Conservation (phyloP, 2,797 vertebrate genomes). For the Enteromius paludinosus region DNA sequence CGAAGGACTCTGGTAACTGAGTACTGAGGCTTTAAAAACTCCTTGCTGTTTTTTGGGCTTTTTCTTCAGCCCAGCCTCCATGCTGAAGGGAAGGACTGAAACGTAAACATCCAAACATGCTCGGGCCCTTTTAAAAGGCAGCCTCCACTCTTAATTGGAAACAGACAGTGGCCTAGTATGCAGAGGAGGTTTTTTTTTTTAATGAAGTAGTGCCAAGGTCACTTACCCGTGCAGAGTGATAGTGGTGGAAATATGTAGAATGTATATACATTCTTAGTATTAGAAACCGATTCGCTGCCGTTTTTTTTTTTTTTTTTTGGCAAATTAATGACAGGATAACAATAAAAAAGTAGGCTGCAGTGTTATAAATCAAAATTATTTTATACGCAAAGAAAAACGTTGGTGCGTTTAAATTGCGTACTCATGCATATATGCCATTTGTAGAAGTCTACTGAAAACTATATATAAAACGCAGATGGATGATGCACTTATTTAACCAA, state of each 20-base stretch:
- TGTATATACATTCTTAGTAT: too few relatives aligned
- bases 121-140: constrained; percentile 54
- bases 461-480: not conserved
- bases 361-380: not conserved
- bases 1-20: constrained; percentile 52
- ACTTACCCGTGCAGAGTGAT: not conserved
- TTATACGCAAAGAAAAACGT: not conserved
- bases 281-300: not conserved
- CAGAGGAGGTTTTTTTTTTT: not conserved
- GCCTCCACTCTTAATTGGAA: constrained; percentile 56
- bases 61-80: constrained; percentile 43
- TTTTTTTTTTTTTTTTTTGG: not conserved
- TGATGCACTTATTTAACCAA: not conserved
- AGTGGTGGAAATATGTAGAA: not conserved
- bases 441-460: too few relatives aligned
- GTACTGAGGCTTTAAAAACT: constrained; percentile 54
- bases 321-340: not conserved
- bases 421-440: too few relatives aligned
- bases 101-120: constrained; percentile 64
- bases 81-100: constrained; percentile 39
- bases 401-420: too few relatives aligned
- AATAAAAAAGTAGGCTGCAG: not conserved
- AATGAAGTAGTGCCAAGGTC: not conserved
- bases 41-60: constrained; percentile 52
- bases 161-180: constrained; percentile 51